phyloP scores from a whole-genome alignment of 1,140 invertebrate species.

The Carposina sasakii region DNA sequence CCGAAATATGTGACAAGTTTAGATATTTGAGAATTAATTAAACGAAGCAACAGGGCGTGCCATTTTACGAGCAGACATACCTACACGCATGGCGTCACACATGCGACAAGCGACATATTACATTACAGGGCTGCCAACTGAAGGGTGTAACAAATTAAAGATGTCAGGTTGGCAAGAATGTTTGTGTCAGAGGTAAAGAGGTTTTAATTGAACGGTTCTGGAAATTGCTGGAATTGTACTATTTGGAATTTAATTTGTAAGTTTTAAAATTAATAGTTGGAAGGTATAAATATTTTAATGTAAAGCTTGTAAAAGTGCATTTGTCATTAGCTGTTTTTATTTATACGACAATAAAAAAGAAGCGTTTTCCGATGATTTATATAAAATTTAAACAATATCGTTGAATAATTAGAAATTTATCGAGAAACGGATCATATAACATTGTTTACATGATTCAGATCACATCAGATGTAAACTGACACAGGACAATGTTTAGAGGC shows the following conservation, averaged over 20 bases:
- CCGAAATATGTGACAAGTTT: slow-evolving; percentile 42
- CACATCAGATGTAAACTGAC: too few relatives aligned
- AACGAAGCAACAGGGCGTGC: slow-evolving; percentile 55
- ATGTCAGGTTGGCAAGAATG: slow-evolving; percentile 10
- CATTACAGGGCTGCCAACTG: slow-evolving; percentile 45
- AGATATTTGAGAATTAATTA: slow-evolving; percentile 63
- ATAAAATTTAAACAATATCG: slow-evolving; percentile 2
- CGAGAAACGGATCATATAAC: slow-evolving; percentile 1
- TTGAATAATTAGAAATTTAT: slow-evolving; percentile 7
- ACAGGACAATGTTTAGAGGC: too few relatives aligned
- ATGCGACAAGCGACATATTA: slow-evolving; percentile 45
- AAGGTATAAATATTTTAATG: not conserved
- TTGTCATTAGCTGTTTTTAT: not conserved
- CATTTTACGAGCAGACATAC: slow-evolving; percentile 58
- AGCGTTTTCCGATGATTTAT: slow-evolving; percentile 4
- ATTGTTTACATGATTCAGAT: not conserved
- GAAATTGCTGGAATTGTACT: not conserved
- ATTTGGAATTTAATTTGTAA: not conserved
- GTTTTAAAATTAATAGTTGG: not conserved
- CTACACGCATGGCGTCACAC: slow-evolving; percentile 56
- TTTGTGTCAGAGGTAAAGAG: not conserved
- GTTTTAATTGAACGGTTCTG: not conserved
- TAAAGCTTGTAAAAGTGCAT: not conserved
- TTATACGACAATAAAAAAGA: slow-evolving; percentile 8
- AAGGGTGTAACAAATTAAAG: slow-evolving; percentile 20